Conservation (phyloP, 2,888 invertebrate genomes). For the Pogonocherus hispidulus region DNA sequence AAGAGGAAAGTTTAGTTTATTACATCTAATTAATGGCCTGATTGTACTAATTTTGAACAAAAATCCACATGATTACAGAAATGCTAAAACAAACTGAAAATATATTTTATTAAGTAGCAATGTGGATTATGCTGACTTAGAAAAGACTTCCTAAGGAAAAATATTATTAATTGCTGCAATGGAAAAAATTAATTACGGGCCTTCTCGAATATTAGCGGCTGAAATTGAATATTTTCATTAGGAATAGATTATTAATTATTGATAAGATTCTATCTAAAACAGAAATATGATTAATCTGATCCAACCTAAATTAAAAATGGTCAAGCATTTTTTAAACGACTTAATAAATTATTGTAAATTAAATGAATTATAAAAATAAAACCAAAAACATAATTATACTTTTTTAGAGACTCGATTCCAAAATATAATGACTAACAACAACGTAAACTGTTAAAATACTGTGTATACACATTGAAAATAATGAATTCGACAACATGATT, state of each 20-base stretch:
- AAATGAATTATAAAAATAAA: no score
- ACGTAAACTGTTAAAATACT: no score
- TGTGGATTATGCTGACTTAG: constrained; percentile 22
- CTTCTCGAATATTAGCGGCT: constrained; percentile 53
- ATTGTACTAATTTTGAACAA: constrained; percentile 17
- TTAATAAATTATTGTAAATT: no score
- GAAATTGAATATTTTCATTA: constrained; percentile 58
- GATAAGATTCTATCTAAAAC: constrained; percentile 46
- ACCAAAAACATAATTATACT: no score
- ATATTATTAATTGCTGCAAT: constrained; percentile 59
- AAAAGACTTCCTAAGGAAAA: constrained; percentile 55
- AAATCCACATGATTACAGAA: constrained; percentile 17
- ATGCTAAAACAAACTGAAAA: neutral
- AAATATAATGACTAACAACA: no score
- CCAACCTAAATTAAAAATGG: constrained; percentile 24
- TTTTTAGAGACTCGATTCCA: no score
- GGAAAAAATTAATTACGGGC: constrained; percentile 57
- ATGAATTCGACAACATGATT: no score
- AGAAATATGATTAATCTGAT: constrained; percentile 47
- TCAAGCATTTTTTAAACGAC: constrained; percentile 21
- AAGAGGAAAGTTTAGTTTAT: neutral
- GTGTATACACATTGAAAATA: no score
- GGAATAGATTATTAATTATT: constrained; percentile 16
- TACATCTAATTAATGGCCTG: constrained; percentile 22
- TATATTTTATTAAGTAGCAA: constrained; percentile 2